Base-by-base conservation (phyloP, 2,888 invertebrate species). In the Cosmorhoe ocellata region DNA sequence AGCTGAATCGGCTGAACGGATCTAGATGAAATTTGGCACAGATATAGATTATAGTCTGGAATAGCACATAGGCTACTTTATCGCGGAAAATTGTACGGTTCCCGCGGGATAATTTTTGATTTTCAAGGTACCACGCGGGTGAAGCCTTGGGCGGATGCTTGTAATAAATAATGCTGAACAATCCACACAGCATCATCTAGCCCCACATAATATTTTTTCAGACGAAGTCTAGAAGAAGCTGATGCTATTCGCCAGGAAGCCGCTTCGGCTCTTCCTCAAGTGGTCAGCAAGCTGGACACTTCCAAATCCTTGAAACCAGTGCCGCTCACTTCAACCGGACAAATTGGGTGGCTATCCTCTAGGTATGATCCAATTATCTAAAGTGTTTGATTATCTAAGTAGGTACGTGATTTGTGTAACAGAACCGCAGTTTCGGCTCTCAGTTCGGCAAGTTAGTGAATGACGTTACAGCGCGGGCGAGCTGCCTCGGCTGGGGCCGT, bases 311-410 rank as follows among this genome's bases (percentile, higher is more conserved):
- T 88, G 49, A 88, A 89, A 53, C 90, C 90, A 0, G 82, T 88
- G 18, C 90, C 90, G 0, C 41, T 71, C n/a, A 88, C 88, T 0
- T 70, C 79, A 1, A 81, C 81, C 2, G 86, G 88, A 9, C 26
- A 73, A 43, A 69, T 88, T 46, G 90, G 90, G 34, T 90, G 90
- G 90, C 72, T 90, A 6, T 70, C 80, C 30, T 56, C 69, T 49
- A 90, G 79, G 90, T 90, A 41, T 36, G 52, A 6, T 7, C 24
- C 24, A 24, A 4, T 18, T 18, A 18, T n/a, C n/a, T n/a, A n/a
- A n/a, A n/a, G n/a, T n/a, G n/a, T n/a, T n/a, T 4, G 6, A 24
- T 24, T 24, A 7, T 2, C 24, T 24, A 24, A 2, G 18, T 18
- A 18, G 2, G 18, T 34, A 30, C 39, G 34, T 48, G 14, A 18